phyloP scores from a whole-genome alignment of 2,888 invertebrate species.

The Ormyrus pomaceus region DNA sequence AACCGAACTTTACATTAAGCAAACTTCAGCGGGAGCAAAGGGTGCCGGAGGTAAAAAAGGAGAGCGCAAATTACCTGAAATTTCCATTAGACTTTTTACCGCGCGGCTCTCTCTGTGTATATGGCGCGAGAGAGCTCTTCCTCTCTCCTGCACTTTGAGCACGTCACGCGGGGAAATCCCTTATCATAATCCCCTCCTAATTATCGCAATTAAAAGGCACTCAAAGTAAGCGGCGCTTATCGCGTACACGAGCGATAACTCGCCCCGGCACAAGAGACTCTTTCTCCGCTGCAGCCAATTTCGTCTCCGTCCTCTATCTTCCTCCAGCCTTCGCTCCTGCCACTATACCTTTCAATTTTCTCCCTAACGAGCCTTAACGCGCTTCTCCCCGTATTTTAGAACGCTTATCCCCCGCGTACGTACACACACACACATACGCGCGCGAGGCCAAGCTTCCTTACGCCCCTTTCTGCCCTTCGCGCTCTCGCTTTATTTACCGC shows the following conservation, averaged over 20 bases:
- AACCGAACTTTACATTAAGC: no score
- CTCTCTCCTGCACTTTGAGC: conserved; percentile 12
- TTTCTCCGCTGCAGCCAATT: conserved; percentile 18
- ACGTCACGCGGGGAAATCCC: conserved; percentile 37
- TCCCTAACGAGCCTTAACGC: conserved; percentile 18
- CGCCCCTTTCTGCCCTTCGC: no score
- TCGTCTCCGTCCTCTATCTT: background rate
- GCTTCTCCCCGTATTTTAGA: conserved; percentile 8
- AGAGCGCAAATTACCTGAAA: background rate
- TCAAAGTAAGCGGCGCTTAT: conserved; percentile 50
- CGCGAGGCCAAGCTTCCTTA: background rate
- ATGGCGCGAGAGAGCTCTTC: background rate
- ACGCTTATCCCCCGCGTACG: background rate
- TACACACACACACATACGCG: background rate
- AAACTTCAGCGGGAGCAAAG: background rate
- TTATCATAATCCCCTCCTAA: conserved; percentile 52
- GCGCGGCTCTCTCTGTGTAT: background rate
- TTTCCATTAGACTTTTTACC: conserved; percentile 36
- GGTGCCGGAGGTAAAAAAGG: background rate
- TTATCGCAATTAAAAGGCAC: conserved; percentile 54
- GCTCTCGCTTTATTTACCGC: no score
- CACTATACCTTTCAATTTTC: conserved; percentile 46
- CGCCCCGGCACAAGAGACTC: conserved; percentile 5
- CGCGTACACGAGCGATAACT: conserved; percentile 37
- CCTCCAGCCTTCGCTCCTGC: background rate